Evolutionary conservation across 92 coral and sea anemone species (phyloP).

Genomic region (Chrysogorgia sp.): DNA sequence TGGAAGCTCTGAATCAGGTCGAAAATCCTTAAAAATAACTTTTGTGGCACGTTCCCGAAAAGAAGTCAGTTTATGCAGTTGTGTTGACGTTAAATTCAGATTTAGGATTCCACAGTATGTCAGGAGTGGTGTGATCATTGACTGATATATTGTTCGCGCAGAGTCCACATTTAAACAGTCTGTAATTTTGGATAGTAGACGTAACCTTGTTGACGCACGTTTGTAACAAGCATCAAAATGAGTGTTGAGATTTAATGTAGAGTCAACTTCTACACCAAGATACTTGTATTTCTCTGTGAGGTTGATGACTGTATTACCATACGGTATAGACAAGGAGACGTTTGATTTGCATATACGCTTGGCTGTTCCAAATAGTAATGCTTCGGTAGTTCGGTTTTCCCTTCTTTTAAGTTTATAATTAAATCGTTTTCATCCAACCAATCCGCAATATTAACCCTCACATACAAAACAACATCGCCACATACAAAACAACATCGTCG

Average conservation of each 20-base stretch:
- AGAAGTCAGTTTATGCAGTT: background rate
- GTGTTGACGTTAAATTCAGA: constrained; percentile 12
- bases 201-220: constrained; percentile 5
- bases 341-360: constrained; percentile 2
- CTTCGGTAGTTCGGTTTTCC: constrained; percentile 15
- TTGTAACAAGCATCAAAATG: constrained; percentile 3
- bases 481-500: constrained; percentile 37
- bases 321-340: background rate
- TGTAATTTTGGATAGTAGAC: constrained; percentile 8
- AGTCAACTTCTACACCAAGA: constrained; percentile 34
- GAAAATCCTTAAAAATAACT: background rate
- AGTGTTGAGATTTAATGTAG: constrained; percentile 3
- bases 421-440: constrained; percentile 44
- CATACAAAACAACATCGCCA: constrained; percentile 15
- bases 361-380: constrained; percentile 4
- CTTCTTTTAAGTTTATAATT: constrained; percentile 8
- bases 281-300: constrained; percentile 12
- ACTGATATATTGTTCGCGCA: constrained; percentile 12
- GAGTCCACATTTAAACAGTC: background rate
- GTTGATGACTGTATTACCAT: constrained; percentile 1
- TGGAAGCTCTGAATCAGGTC: constrained; percentile 1
- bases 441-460: constrained; percentile 3
- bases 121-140: constrained; percentile 7
- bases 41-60: constrained; percentile 2
- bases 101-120: constrained; percentile 29